phyloP scores from a whole-genome alignment of 2,888 invertebrate species.

The Heliconius ismenius region DNA sequence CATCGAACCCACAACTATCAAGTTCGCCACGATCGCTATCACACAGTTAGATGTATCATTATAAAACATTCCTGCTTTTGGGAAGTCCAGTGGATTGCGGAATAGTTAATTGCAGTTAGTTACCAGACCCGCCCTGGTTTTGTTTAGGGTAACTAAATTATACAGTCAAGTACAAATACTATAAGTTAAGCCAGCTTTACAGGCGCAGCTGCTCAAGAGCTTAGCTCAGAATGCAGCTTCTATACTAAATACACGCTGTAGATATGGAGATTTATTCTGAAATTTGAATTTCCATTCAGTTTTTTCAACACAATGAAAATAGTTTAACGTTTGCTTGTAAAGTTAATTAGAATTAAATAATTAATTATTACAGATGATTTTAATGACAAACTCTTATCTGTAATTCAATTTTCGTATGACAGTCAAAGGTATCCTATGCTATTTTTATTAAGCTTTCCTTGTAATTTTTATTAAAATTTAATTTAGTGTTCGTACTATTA shows the following conservation, averaged over 20 bases:
- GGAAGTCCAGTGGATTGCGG: constrained; percentile 8
- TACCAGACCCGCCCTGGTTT: constrained; percentile 20
- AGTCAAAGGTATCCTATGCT: too few relatives aligned
- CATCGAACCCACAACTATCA: background rate
- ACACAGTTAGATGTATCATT: background rate
- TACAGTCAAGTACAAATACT: constrained; percentile 23
- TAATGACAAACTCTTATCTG: background rate
- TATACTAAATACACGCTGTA: constrained; percentile 11
- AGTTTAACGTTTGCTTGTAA: background rate
- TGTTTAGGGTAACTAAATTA: constrained; percentile 26
- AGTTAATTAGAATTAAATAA: background rate
- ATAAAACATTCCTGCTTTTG: constrained; percentile 3
- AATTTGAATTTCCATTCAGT: background rate
- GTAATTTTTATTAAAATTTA: too few relatives aligned
- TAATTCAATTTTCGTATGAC: too few relatives aligned
- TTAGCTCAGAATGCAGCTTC: constrained; percentile 9
- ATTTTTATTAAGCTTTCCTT: too few relatives aligned
- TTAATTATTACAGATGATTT: background rate
- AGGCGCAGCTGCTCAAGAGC: constrained; percentile 26
- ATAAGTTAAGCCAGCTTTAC: constrained; percentile 25
- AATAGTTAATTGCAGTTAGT: constrained; percentile 22
- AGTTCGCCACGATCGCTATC: background rate
- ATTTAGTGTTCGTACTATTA: background rate
- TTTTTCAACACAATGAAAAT: background rate
- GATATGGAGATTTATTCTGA: constrained; percentile 13